phyloP scores from a whole-genome alignment of 2,797 vertebrate species.

The Linurgus olivaceus region DNA sequence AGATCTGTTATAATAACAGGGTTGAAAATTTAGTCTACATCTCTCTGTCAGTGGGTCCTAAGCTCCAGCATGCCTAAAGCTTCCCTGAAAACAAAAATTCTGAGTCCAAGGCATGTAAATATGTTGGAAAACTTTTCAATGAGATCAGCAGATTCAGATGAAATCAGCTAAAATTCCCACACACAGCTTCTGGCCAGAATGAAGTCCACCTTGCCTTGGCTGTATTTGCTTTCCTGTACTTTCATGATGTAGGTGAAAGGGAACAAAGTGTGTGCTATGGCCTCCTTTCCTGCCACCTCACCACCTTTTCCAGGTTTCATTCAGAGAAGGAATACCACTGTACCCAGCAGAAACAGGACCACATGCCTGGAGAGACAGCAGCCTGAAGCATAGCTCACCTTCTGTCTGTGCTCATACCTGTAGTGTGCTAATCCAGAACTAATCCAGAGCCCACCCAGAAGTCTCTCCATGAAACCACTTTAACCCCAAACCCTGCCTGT shows the following conservation, averaged over 20 bases:
- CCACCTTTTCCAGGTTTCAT: background rate
- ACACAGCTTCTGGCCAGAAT: background rate
- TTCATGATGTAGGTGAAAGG: background rate
- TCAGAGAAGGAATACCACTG: background rate
- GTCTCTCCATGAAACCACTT: background rate
- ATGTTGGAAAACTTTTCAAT: background rate
- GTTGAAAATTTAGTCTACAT: background rate
- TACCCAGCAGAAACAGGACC: background rate
- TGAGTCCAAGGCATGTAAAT: background rate
- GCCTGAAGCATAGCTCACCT: background rate
- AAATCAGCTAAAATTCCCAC: background rate
- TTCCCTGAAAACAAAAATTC: background rate
- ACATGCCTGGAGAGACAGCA: background rate
- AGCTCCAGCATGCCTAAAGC: background rate
- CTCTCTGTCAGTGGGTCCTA: background rate
- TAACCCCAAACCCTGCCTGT: background rate
- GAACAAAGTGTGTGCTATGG: background rate
- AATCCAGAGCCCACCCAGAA: background rate
- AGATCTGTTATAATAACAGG: background rate
- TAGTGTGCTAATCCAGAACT: background rate
- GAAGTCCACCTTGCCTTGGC: background rate
- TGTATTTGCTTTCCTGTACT: background rate
- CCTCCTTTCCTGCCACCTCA: background rate
- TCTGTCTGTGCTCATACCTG: background rate
- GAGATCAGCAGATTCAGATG: background rate